phyloP scores from a whole-genome alignment of 2,113 vertebrate species.

The Serilophus lunatus region DNA sequence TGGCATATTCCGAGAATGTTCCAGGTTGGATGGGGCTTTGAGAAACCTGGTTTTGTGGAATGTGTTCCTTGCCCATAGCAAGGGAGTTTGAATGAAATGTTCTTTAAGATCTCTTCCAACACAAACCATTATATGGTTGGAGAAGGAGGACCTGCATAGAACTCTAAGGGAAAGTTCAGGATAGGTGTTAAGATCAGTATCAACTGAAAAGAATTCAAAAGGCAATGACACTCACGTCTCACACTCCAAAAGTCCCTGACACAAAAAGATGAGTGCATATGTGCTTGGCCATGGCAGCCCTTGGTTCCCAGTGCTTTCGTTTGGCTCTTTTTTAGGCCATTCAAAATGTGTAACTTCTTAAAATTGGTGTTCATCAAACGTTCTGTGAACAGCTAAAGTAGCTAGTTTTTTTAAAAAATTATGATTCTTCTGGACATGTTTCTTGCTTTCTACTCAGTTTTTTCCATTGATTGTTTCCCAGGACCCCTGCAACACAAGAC shows the following conservation, averaged over 20 bases:
- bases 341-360: not conserved
- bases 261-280: not conserved
- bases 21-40: too few relatives aligned
- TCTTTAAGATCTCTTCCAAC: too few relatives aligned
- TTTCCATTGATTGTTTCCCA: not conserved
- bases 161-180: not conserved
- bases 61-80: too few relatives aligned
- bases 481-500: not conserved
- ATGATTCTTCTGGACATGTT: not conserved
- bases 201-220: not conserved
- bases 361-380: fast-evolving
- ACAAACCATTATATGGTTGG: too few relatives aligned
- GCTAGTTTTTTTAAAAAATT: not conserved
- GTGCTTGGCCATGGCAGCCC: not conserved
- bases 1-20: too few relatives aligned
- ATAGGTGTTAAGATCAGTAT: not conserved
- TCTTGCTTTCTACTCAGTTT: not conserved
- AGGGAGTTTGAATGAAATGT: too few relatives aligned
- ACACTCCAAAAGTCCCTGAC: not conserved
- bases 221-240: not conserved
- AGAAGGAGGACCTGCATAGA: not conserved
- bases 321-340: not conserved
- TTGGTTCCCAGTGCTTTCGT: not conserved
- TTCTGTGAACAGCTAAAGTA: not conserved
- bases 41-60: too few relatives aligned